Evolutionary conservation across 1,140 invertebrate species (phyloP).

Genomic region (Saccostrea cuccullata): DNA sequence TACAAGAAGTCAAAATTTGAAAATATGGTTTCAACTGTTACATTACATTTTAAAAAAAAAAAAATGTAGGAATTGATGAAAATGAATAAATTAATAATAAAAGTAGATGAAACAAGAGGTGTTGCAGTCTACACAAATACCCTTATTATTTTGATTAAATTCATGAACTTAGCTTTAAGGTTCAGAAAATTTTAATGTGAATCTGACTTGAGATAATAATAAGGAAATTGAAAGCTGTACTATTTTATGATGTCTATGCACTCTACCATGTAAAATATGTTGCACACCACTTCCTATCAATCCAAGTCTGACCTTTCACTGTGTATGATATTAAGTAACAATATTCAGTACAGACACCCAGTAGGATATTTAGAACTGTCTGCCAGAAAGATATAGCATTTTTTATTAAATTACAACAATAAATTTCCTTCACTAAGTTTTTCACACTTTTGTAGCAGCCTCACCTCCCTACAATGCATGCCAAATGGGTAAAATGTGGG

Average conservation of each 20-base stretch:
- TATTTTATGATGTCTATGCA: not conserved
- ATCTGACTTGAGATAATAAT: not conserved
- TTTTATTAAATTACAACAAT: slow-evolving; percentile 30
- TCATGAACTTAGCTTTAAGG: not conserved
- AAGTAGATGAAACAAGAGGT: not conserved
- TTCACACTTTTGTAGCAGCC: slow-evolving; percentile 17
- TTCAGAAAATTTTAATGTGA: not conserved
- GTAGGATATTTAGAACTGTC: not conserved
- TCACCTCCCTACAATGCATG: slow-evolving; percentile 1
- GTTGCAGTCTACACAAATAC: no score
- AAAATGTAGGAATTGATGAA: not conserved
- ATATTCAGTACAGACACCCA: not conserved
- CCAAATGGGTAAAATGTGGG: not conserved
- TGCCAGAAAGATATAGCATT: slow-evolving; percentile 10
- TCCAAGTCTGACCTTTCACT: not conserved
- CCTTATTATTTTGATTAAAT: no score
- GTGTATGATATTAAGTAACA: not conserved
- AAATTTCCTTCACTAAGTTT: slow-evolving; percentile 5
- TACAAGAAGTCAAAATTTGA: no score
- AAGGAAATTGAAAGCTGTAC: not conserved
- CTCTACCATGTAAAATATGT: not conserved
- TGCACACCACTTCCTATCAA: not conserved
- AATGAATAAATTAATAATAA: not conserved
- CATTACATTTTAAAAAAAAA: not conserved
- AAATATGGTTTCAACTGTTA: no score